Percentiles rank a stretch among this genome's conserved stretches.
phyloP scores from a whole-genome alignment of 2,888 invertebrate species.

The Leucania comma region DNA sequence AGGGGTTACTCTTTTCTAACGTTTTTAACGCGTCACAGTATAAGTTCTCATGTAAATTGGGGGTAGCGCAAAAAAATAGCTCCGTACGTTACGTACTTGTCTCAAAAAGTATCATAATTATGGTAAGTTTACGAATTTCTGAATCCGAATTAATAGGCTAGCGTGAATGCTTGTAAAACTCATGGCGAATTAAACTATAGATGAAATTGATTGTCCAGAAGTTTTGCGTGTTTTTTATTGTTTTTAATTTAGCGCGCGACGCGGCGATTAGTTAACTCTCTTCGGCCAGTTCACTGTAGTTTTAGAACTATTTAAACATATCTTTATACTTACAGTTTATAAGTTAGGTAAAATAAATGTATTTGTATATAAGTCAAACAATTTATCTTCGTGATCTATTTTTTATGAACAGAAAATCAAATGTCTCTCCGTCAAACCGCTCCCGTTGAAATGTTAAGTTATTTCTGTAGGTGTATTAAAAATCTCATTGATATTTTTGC shows the following conservation, averaged over 20 bases:
- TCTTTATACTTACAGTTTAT: not conserved
- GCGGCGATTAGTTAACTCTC: conserved; percentile 10
- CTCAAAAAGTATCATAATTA: not conserved
- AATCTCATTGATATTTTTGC: conserved; percentile 3
- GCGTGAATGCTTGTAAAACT: conserved; percentile 10
- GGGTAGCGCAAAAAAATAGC: not conserved
- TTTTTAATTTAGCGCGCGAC: conserved; percentile 6
- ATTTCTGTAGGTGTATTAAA: not conserved
- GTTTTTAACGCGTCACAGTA: not conserved
- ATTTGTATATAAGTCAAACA: conserved; percentile 33
- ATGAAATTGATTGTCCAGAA: conserved; percentile 11
- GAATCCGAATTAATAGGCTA: not conserved
- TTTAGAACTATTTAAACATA: not conserved
- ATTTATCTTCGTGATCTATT: conserved; percentile 5
- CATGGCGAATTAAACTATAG: conserved; percentile 1
- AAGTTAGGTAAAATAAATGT: conserved; percentile 13
- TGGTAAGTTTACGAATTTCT: not conserved
- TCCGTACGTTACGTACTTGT: not conserved
- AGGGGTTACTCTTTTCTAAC: not conserved
- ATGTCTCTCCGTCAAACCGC: not conserved
- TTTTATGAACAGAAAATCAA: not conserved
- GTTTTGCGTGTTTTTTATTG: conserved; percentile 11
- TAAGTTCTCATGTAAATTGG: not conserved
- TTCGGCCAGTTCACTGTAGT: conserved; percentile 20
- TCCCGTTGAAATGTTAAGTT: not conserved